Percentiles rank a stretch among this genome's conserved stretches.
Evolutionary conservation across 1,140 invertebrate species (phyloP).

Genomic region (Zaprionus davidi): DNA sequence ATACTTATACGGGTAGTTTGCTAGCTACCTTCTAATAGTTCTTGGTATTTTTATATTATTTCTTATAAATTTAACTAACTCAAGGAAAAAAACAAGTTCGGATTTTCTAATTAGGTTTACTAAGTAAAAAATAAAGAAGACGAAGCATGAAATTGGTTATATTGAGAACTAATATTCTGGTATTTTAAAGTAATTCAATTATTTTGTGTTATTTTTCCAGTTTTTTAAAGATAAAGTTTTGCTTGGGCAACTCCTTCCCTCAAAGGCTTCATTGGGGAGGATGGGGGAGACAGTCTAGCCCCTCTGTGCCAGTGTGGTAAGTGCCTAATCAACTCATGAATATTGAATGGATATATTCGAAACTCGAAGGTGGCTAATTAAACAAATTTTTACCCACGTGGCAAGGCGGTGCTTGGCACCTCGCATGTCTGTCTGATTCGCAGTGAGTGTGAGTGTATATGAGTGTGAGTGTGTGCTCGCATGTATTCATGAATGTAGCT

Average conservation of each 20-base stretch:
- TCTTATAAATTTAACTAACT: not conserved
- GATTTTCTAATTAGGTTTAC: too few relatives aligned
- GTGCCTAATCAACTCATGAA: slow-evolving; percentile 14
- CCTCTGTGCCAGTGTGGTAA: not conserved
- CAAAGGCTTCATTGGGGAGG: not conserved
- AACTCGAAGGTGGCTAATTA: slow-evolving; percentile 32
- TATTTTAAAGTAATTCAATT: too few relatives aligned
- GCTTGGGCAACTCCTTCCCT: not conserved
- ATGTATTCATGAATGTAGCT: slow-evolving; percentile 10
- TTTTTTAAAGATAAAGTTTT: not conserved
- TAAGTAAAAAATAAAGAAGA: too few relatives aligned
- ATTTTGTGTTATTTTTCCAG: too few relatives aligned
- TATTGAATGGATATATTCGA: slow-evolving; percentile 13
- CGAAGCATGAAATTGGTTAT: too few relatives aligned
- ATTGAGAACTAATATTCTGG: too few relatives aligned
- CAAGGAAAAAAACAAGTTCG: too few relatives aligned
- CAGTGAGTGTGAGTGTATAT: not conserved
- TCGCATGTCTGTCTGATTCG: not conserved
- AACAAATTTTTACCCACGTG: slow-evolving; percentile 22
- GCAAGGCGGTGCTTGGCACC: slow-evolving; percentile 31
- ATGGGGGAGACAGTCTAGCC: not conserved
- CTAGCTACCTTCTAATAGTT: too few relatives aligned
- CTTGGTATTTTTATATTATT: not conserved
- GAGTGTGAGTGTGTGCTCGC: not conserved
- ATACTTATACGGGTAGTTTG: too few relatives aligned